A percentile compares a stretch with the other conserved stretches of the same genome.
phyloP scores from a whole-genome alignment of 2,113 vertebrate species.

The Ahaetulla prasina region DNA sequence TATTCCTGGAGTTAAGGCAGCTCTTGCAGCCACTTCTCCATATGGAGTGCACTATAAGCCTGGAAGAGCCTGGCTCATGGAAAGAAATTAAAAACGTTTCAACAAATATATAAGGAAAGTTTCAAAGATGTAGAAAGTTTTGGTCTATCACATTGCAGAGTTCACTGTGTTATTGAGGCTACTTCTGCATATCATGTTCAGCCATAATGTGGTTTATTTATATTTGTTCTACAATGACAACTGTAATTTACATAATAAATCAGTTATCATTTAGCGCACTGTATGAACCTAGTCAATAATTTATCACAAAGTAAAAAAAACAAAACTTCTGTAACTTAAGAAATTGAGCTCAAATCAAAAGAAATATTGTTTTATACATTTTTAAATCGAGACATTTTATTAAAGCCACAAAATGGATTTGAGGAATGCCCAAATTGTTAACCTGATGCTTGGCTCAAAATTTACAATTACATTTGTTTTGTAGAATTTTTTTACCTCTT shows the following conservation, averaged over 20 bases:
- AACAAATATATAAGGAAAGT: background rate
- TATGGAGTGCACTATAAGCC: background rate
- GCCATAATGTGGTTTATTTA: background rate
- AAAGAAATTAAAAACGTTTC: background rate
- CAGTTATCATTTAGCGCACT: background rate
- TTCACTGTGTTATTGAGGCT: background rate
- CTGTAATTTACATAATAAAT: background rate
- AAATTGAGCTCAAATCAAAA: background rate
- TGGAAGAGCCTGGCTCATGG: background rate
- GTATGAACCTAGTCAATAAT: background rate
- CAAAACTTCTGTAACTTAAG: background rate
- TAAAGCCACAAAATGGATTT: background rate
- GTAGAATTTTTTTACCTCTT: background rate
- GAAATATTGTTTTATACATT: no score
- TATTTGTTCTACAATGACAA: background rate
- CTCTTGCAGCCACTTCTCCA: background rate
- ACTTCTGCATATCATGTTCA: background rate
- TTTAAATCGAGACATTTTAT: background rate
- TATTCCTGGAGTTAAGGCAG: background rate
- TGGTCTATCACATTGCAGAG: background rate
- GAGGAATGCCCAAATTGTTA: background rate
- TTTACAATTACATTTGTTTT: background rate
- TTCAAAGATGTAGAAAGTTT: background rate
- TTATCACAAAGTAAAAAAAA: background rate
- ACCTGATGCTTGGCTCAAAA: slow-evolving; percentile 25